Base-by-base conservation (phyloP, 2,113 vertebrate species). In the Xenopus laevis region DNA sequence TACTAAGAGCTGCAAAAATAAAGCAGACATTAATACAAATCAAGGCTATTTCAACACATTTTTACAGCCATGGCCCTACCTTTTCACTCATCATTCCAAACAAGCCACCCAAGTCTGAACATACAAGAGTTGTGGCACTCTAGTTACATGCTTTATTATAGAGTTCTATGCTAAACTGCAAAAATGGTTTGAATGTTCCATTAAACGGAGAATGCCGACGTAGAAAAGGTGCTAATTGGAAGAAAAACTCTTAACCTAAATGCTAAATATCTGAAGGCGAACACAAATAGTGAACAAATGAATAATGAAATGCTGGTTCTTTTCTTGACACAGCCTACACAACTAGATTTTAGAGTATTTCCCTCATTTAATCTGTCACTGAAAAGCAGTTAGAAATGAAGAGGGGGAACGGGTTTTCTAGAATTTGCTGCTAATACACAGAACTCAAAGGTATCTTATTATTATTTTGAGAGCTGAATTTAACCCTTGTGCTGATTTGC, bases 201-300 rank as follows among this genome's bases (percentile, higher is more conserved):
- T 53, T 65, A 67, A 60, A 60, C 20, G 60, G 53, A 60, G 65
- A 30, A 60, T 27, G 13, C 44, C 44, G 44, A 46, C 53, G 44
- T 20, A 68, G 72, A 75, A 75, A 68, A 75, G 72, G 72, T 67
- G 64, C 62, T 62, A 75, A 68, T 75, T 75, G 65, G 65, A 61
- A 75, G 46, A 75, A 68, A 75, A 68, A 68, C 57, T 68, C 72
- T 74, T 68, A 50, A 45, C 72, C 50, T 75, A 21, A 57, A 61
- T 75, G 65, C 57, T 52, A 74, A 74, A 27, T 50, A 30, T 53
- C 55, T 68, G 72, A 68, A 75, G 65, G 57, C 55, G 65, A 73
- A 68, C 65, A 68, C 68, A 75, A 75, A 75, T 68, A 75, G 65
- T 53, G 23, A 75, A 75, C 65, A 75, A 75, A 61, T 53, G 65